A percentile compares a stretch with the other conserved stretches of the same genome.
Conservation (phyloP, 2,797 vertebrate species). For the Coendou prehensilis region DNA sequence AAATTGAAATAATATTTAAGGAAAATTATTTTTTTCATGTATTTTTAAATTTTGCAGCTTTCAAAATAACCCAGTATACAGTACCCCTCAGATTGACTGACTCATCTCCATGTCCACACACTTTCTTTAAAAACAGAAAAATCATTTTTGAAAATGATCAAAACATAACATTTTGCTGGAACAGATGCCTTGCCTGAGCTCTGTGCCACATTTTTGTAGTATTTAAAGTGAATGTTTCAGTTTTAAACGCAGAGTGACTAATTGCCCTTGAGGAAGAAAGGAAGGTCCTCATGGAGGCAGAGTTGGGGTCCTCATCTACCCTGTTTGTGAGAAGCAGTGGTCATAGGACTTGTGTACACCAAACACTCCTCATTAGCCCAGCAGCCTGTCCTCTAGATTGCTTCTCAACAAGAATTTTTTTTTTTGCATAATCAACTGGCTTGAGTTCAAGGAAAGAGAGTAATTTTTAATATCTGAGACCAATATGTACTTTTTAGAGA, state of each 20-base stretch:
- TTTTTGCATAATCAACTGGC: not conserved
- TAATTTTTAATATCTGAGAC: conserved; percentile 60
- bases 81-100: conserved; percentile 87
- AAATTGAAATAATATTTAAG: conserved; percentile 88
- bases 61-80: conserved; percentile 87
- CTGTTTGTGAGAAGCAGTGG: not conserved
- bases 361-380: not conserved
- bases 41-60: conserved; percentile 89
- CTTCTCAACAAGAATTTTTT: not conserved
- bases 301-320: not conserved
- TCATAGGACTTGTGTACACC: not conserved
- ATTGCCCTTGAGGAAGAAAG: conserved; percentile 82
- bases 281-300: conserved; percentile 57
- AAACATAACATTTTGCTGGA: conserved; percentile 89
- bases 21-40: conserved; percentile 87
- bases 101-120: conserved; percentile 88
- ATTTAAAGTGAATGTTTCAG: conserved; percentile 86
- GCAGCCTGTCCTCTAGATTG: not conserved
- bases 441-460: conserved; percentile 61
- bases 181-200: conserved; percentile 89
- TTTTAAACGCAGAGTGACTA: conserved; percentile 87
- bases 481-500: conserved; percentile 67
- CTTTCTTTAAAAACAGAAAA: conserved; percentile 89
- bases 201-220: conserved; percentile 88
- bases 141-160: conserved; percentile 87